These are phyloP conservation scores for Temnothorax curvispinosus DNA, from an alignment of 1,140 invertebrate species.

Conservation along the genomic window DNA sequence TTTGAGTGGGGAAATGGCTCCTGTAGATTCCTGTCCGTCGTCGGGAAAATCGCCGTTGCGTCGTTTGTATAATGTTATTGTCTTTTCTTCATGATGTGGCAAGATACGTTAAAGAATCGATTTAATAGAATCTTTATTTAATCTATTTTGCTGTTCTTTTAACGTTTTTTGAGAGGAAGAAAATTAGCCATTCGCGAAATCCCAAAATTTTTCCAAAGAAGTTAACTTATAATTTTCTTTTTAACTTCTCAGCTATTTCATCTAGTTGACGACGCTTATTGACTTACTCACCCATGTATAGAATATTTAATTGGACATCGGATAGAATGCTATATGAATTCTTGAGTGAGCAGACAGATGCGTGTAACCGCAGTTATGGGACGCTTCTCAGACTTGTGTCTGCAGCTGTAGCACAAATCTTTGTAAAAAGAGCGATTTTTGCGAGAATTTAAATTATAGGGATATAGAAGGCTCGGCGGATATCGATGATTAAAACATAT, in stretches of 20 bases:
- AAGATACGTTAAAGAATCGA: conserved; percentile 3
- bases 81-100: not conserved
- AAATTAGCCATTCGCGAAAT: not conserved
- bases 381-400: not conserved
- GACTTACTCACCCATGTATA: conserved; percentile 16
- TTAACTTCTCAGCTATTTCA: not conserved
- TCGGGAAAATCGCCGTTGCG: not conserved
- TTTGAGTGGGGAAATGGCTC: not conserved
- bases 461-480: not conserved
- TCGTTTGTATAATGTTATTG: not conserved
- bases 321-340: conserved; percentile 20
- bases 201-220: not conserved
- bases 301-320: conserved; percentile 20
- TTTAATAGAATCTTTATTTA: not conserved
- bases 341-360: not conserved
- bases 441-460: not conserved
- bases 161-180: not conserved
- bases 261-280: not conserved
- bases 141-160: not conserved
- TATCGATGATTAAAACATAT: not conserved
- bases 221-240: not conserved
- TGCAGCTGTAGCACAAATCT: not conserved
- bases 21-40: conserved; percentile 3
- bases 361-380: not conserved
- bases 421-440: not conserved